phyloP scores from a whole-genome alignment of 2,797 vertebrate genomes.

The Tragopan temminckii region DNA sequence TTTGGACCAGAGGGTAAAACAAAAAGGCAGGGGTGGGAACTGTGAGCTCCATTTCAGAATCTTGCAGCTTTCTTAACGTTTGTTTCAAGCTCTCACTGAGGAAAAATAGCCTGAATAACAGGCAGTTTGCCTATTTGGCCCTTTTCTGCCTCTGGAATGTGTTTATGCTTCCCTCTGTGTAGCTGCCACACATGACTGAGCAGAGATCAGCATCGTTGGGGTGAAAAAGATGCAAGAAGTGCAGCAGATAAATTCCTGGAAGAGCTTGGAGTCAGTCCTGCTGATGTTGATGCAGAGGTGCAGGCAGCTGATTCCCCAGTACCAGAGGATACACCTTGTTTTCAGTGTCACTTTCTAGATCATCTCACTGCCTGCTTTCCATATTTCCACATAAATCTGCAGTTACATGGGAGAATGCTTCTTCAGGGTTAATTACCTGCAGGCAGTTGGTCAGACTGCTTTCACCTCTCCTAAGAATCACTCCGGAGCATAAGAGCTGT shows the following conservation, averaged over 20 bases:
- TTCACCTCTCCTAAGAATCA: not conserved
- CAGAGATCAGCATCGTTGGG: not conserved
- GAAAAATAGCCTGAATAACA: not conserved
- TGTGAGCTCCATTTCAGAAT: not conserved
- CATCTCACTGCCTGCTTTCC: not conserved
- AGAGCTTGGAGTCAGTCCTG: constrained; percentile 38
- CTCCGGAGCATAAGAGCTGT: not conserved
- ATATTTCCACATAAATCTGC: not conserved
- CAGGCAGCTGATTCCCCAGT: not conserved
- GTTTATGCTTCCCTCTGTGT: not conserved
- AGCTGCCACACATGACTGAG: not conserved
- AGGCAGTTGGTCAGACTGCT: not conserved
- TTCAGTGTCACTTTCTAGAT: not conserved
- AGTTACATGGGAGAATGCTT: not conserved
- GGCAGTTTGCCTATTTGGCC: not conserved
- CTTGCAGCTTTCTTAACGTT: not conserved
- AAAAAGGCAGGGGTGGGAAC: not conserved
- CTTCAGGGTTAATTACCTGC: not conserved
- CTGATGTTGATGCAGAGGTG: not conserved
- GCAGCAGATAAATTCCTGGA: not conserved
- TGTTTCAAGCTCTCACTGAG: not conserved
- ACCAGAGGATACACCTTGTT: not conserved
- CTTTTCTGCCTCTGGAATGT: not conserved
- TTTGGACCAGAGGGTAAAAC: not conserved
- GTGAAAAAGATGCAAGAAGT: not conserved